Conservation (phyloP, 2,797 vertebrate genomes). For the Rhadinocentrus ornatus region DNA sequence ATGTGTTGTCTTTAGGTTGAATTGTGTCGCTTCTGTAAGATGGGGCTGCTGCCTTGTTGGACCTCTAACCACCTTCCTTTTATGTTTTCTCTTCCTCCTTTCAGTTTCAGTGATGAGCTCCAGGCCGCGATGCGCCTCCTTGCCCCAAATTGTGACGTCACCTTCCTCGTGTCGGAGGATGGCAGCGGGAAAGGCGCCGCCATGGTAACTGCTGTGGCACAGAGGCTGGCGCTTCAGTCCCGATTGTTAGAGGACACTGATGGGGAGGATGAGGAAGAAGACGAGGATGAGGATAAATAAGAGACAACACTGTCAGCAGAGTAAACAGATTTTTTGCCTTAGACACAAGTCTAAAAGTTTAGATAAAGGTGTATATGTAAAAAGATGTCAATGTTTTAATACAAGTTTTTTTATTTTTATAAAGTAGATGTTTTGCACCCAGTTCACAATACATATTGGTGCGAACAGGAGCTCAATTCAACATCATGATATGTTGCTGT, state of each 20-base stretch:
- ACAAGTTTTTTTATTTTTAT: too few species aligned
- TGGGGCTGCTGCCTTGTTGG: not conserved
- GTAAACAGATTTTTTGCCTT: too few species aligned
- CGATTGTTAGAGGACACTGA: slow-evolving; percentile 70
- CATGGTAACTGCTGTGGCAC: slow-evolving; percentile 86
- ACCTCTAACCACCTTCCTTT: not conserved
- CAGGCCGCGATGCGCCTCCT: slow-evolving; percentile 62
- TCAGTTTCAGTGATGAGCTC: slow-evolving; percentile 69
- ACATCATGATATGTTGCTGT: too few species aligned
- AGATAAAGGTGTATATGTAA: too few species aligned
- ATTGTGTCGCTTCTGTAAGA: too few species aligned
- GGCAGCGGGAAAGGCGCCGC: slow-evolving; percentile 85
- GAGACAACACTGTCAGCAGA: not conserved
- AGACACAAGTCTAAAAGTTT: too few species aligned
- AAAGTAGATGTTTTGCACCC: too few species aligned
- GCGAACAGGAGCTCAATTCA: too few species aligned
- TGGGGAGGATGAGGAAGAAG: slow-evolving; percentile 24
- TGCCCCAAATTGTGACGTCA: slow-evolving; percentile 77
- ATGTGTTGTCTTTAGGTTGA: not conserved
- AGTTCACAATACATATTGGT: too few species aligned
- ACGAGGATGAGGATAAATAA: slow-evolving; percentile 39
- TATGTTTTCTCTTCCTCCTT: not conserved
- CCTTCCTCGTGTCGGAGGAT: slow-evolving; percentile 79
- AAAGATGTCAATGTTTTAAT: too few species aligned
- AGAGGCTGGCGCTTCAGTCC: slow-evolving; percentile 68